Evolutionary conservation across 2,888 invertebrate species (phyloP), one percentile per base, ranked within the genome.

Genomic region (Lypha dubia): DNA sequence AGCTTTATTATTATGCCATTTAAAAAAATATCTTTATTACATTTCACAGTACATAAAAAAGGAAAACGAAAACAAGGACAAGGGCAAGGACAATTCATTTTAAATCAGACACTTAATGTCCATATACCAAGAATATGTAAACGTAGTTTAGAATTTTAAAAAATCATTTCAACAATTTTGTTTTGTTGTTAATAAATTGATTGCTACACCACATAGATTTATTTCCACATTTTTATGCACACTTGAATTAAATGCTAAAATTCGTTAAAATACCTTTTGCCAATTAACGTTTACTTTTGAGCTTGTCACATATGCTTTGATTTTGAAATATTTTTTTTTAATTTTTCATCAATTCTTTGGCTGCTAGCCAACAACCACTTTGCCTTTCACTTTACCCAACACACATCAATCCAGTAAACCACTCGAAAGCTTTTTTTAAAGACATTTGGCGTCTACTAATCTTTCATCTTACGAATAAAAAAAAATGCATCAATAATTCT

Each of bases 371-470:
- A 81, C 46, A 70, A 75, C 68, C 74, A 81, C 74, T 81, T 74
- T 68, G 41, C 60, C 38, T 67, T 51, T 60, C 15, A 60, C 41
- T 79, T 63, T 49, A 63, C 20, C 51, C 32, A 71, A 65, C 15
- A 71, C 63, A 70, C 8, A 62, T 44, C 51, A 58, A 41, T 58
- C 53, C 38, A 51, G 51, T 22, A 35, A 65, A 53, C 44, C n/a
- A 67, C 44, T 80, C 49, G 67, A 58, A 70, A 44, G n/a, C n/a
- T n/a, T 24, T 32, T 49, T 35, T 60, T 63, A 58, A 74, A 60
- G 70, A 70, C 65, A 71, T 70, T 58, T 79, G 83, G 75, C 83
- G 75, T 65, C 75, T 38, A 60, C 58, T 79, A 84, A 84, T 84
- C 75, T 79, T 79, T 75, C 79, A 79, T 79, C 79, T 79, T 51